phyloP scores from a whole-genome alignment of 2,888 invertebrate species.

The Drosophila gaucha region DNA sequence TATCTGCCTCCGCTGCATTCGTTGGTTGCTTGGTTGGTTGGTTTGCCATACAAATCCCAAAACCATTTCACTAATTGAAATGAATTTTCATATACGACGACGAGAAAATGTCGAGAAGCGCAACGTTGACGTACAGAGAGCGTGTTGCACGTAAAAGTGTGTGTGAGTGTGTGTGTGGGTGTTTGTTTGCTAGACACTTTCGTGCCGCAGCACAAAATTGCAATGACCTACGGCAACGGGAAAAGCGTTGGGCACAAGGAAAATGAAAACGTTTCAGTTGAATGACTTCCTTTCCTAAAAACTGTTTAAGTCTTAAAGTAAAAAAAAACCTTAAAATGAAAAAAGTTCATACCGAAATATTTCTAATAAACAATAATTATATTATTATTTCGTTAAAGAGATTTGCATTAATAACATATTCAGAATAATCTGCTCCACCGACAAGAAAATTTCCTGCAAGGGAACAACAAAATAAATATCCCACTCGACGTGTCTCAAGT shows the following conservation, averaged over 20 bases:
- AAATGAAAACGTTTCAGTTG: slow-evolving; percentile 35
- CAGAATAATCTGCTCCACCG: slow-evolving; percentile 9
- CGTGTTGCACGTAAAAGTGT: slow-evolving; percentile 6
- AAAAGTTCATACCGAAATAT: not conserved
- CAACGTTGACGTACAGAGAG: slow-evolving; percentile 32
- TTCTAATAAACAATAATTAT: not conserved
- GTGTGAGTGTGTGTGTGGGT: slow-evolving; percentile 14
- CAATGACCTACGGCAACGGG: slow-evolving; percentile 69
- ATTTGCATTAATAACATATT: slow-evolving; percentile 40
- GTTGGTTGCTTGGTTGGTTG: slow-evolving; percentile 28
- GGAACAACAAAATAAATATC: slow-evolving; percentile 18
- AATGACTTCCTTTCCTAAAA: slow-evolving; percentile 42
- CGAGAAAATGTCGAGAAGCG: slow-evolving; percentile 37
- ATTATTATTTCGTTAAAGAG: not conserved
- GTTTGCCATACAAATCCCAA: slow-evolving; percentile 75
- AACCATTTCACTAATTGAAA: slow-evolving; percentile 83
- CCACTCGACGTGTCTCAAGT: slow-evolving; percentile 75
- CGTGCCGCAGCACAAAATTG: slow-evolving; percentile 62
- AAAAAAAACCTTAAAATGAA: not conserved
- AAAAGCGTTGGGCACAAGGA: slow-evolving; percentile 43
- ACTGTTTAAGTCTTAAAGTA: slow-evolving; percentile 33
- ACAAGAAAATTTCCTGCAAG: slow-evolving; percentile 1
- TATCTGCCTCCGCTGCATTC: slow-evolving; percentile 25
- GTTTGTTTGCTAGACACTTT: slow-evolving; percentile 58
- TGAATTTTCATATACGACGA: slow-evolving; percentile 74